These are phyloP conservation scores for Chironomus tentans DNA, from an alignment of 2,888 invertebrate genomes.

Conservation along the genomic window DNA sequence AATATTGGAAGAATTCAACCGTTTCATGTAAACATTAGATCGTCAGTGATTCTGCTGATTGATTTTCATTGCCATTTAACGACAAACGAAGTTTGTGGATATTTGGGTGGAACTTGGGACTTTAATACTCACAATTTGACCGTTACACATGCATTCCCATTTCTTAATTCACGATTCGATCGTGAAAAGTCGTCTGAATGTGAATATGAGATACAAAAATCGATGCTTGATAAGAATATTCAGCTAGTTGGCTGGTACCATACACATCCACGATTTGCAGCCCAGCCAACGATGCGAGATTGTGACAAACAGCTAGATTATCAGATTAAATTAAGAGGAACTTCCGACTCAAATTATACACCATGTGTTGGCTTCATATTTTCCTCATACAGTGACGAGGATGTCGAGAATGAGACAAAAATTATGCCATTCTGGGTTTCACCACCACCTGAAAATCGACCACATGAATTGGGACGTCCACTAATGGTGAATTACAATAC, in stretches of 20 bases:
- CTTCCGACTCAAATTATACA: constrained; percentile 81
- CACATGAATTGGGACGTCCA: constrained; percentile 86
- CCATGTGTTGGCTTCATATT: constrained; percentile 89
- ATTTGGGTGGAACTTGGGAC: constrained; percentile 92
- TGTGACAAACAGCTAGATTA: constrained; percentile 90
- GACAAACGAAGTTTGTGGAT: constrained; percentile 92
- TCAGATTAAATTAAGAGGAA: constrained; percentile 89
- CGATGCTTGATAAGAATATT: constrained; percentile 72
- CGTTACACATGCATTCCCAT: constrained; percentile 83
- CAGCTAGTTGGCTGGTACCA: constrained; percentile 92
- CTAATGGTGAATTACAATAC: constrained; percentile 81
- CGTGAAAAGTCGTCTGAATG: constrained; percentile 64
- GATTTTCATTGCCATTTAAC: constrained; percentile 92
- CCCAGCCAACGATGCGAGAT: constrained; percentile 79
- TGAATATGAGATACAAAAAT: constrained; percentile 71
- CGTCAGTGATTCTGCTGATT: constrained; percentile 76
- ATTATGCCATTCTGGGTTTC: constrained; percentile 88
- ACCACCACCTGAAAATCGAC: constrained; percentile 89
- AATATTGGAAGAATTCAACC: constrained; percentile 86
- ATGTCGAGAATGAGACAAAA: constrained; percentile 70
- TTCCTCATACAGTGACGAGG: constrained; percentile 75
- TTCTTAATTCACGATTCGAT: constrained; percentile 72
- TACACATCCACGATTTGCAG: constrained; percentile 80
- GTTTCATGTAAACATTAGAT: constrained; percentile 76
- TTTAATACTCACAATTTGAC: constrained; percentile 80